Evolutionary conservation across 1,140 invertebrate species (phyloP).

Genomic region (Drosophila funebris): DNA sequence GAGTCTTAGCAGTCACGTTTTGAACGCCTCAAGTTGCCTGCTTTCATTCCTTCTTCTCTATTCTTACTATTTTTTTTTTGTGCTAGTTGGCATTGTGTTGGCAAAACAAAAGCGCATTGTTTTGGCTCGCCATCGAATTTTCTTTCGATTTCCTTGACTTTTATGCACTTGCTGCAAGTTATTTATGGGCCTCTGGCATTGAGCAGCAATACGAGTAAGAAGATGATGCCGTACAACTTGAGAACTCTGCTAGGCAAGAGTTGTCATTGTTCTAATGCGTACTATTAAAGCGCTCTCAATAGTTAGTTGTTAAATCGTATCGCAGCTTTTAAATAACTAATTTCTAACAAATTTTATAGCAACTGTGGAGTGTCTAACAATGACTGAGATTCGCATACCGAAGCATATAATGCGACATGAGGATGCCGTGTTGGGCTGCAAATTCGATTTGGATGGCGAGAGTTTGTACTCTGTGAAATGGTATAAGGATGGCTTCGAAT

Average conservation of each 20-base stretch:
- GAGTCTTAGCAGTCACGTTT: constrained; percentile 40
- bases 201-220: constrained; percentile 11
- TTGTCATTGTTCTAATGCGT: constrained; percentile 42
- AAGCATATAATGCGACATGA: constrained; percentile 88
- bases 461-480: constrained; percentile 94
- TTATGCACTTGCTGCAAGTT: constrained; percentile 79
- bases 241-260: constrained; percentile 7
- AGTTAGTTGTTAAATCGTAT: constrained; percentile 27
- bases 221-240: constrained; percentile 1
- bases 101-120: constrained; percentile 76
- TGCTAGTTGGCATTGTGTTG: constrained; percentile 55
- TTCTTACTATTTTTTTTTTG: no score
- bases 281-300: constrained; percentile 50
- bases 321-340: constrained; percentile 33
- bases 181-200: constrained; percentile 77
- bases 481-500: constrained; percentile 95
- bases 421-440: constrained; percentile 89
- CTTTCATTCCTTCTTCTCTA: constrained; percentile 51
- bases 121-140: constrained; percentile 57
- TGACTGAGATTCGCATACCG: constrained; percentile 88
- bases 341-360: constrained; percentile 50
- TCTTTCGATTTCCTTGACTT: constrained; percentile 81
- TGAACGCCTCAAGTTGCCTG: constrained; percentile 60
- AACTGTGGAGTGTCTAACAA: constrained; percentile 84
- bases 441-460: constrained; percentile 92